Conservation (phyloP, 2,888 invertebrate genomes). For the Leptinotarsa peninsularis region DNA sequence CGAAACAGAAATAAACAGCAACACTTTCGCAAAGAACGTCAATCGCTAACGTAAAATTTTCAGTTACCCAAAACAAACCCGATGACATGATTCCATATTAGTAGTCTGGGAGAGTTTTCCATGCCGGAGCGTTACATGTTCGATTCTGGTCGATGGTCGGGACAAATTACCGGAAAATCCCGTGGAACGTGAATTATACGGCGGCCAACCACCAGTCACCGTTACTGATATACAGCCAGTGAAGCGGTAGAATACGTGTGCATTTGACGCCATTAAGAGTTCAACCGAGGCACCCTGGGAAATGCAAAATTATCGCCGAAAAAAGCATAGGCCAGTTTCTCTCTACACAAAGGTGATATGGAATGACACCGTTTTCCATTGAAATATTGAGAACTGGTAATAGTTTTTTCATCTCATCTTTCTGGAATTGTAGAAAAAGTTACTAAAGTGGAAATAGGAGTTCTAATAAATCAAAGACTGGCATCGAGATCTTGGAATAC, state of each 20-base stretch:
- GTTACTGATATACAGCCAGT: slow-evolving; percentile 39
- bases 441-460: no score
- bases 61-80: slow-evolving; percentile 13
- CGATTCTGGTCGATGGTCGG: slow-evolving; percentile 55
- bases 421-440: no score
- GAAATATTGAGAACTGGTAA: no score
- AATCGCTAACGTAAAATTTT: slow-evolving; percentile 2
- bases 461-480: no score
- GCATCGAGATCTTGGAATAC: no score
- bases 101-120: slow-evolving; percentile 52
- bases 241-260: slow-evolving; percentile 26
- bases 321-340: no score
- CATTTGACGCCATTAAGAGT: slow-evolving; percentile 19
- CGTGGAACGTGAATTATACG: slow-evolving; percentile 54
- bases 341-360: no score
- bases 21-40: background rate
- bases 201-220: slow-evolving; percentile 50
- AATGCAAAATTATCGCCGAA: no score
- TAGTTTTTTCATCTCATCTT: no score
- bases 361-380: no score
- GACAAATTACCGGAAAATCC: slow-evolving; percentile 58
- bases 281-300: background rate
- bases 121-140: slow-evolving; percentile 47
- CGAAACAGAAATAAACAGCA: slow-evolving; percentile 1
- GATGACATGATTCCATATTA: slow-evolving; percentile 40